phyloP scores from a whole-genome alignment of 2,113 vertebrate species.

The Microtus montanus region DNA sequence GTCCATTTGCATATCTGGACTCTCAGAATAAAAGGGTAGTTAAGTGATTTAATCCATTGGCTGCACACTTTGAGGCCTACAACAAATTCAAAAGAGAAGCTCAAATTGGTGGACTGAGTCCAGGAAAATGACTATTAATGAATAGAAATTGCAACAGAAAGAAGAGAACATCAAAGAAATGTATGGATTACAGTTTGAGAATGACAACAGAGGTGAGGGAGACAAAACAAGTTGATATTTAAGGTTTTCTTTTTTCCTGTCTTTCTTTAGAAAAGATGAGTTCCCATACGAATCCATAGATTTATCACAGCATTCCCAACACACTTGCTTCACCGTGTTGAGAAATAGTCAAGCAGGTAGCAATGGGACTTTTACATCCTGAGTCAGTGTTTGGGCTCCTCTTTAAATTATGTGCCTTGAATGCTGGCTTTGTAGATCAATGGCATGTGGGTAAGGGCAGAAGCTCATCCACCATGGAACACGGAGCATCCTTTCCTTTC shows the following conservation, averaged over 20 bases:
- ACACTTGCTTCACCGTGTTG: neutral
- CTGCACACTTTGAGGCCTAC: neutral
- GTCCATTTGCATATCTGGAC: neutral
- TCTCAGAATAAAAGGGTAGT: neutral
- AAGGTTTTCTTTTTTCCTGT: neutral
- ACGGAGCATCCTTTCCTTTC: neutral
- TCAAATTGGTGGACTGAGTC: neutral
- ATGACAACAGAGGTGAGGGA: neutral
- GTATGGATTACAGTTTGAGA: neutral
- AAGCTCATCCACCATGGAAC: neutral
- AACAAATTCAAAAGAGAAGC: neutral
- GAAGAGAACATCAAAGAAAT: neutral
- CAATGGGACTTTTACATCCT: neutral
- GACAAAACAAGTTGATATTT: neutral
- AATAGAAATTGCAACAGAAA: neutral
- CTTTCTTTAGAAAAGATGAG: neutral
- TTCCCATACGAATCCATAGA: neutral
- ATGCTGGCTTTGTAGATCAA: neutral
- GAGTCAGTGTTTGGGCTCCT: neutral
- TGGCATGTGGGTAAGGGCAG: neutral
- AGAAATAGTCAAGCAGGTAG: neutral
- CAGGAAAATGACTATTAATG: neutral
- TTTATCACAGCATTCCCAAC: neutral
- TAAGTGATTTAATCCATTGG: neutral
- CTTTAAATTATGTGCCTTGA: constrained; percentile 34